Conservation (phyloP, 1,140 invertebrate species). For the Agrilus planipennis region DNA sequence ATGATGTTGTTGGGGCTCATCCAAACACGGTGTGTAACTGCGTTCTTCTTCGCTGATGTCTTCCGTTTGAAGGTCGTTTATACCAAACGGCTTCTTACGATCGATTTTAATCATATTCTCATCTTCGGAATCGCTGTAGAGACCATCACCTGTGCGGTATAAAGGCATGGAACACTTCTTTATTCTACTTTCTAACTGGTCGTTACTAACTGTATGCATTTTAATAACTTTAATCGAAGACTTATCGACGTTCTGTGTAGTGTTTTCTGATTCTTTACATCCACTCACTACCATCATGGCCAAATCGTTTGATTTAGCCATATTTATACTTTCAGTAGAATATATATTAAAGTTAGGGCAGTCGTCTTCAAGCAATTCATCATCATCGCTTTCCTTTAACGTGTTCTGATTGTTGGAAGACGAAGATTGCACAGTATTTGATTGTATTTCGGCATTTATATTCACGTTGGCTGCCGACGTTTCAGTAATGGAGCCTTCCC, state of each 20-base stretch:
- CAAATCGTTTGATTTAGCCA: conserved; percentile 47
- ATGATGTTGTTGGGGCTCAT: conserved; percentile 34
- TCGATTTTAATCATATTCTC: conserved; percentile 20
- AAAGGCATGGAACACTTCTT: too few species aligned
- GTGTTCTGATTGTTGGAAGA: conserved; percentile 9
- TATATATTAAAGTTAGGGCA: conserved; percentile 77
- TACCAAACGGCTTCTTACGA: conserved; percentile 18
- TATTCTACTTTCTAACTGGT: too few species aligned
- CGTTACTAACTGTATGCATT: too few species aligned
- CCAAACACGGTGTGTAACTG: conserved; percentile 52
- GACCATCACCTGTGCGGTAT: too few species aligned
- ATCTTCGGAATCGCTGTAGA: conserved; percentile 31
- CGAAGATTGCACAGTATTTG: conserved; percentile 14
- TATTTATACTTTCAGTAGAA: conserved; percentile 62
- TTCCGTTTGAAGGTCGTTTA: conserved; percentile 36
- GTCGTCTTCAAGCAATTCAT: conserved; percentile 52
- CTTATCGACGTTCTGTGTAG: too few species aligned
- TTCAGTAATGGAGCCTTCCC: too few species aligned
- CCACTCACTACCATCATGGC: conserved; percentile 33
- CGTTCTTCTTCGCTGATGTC: conserved; percentile 49
- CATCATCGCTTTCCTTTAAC: conserved; percentile 29
- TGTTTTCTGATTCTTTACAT: too few species aligned
- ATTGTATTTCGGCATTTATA: conserved; percentile 9
- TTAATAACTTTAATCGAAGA: too few species aligned
- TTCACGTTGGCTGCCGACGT: not conserved